Conservation (phyloP, 2,797 vertebrate species). For the Synanceia verrucosa region DNA sequence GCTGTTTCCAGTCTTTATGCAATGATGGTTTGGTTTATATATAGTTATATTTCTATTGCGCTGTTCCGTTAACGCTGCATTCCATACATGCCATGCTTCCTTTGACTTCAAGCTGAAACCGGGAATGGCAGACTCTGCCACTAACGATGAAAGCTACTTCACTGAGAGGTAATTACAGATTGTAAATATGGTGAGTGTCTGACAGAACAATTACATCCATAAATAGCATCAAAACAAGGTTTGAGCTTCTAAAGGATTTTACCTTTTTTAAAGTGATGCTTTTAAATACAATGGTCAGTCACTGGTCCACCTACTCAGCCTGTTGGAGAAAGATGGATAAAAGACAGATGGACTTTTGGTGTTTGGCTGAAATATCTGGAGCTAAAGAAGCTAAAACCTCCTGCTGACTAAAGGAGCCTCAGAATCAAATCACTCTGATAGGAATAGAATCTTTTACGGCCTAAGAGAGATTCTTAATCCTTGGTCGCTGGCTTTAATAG, state of each 20-base stretch:
- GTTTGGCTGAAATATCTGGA: conserved; percentile 6
- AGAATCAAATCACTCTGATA: conserved; percentile 32
- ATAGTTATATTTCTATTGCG: not conserved
- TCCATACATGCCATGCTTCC: not conserved
- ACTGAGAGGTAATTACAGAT: not conserved
- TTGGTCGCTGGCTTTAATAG: conserved; percentile 45
- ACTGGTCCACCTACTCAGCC: not conserved
- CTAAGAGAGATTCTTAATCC: conserved; percentile 44
- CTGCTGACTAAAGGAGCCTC: conserved; percentile 17
- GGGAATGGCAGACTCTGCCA: not conserved
- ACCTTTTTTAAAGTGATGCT: not conserved
- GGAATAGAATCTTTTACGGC: conserved; percentile 44
- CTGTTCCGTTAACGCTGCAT: not conserved
- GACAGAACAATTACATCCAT: not conserved
- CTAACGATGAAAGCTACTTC: not conserved
- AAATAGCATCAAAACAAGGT: not conserved
- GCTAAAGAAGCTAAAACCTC: conserved; percentile 24
- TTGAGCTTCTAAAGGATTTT: not conserved
- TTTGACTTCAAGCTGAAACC: not conserved
- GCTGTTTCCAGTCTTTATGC: not conserved
- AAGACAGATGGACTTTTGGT: conserved; percentile 3
- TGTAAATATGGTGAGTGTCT: not conserved
- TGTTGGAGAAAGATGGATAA: not conserved
- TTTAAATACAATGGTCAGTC: not conserved
- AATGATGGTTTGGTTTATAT: not conserved